Base-by-base conservation (phyloP, 1,140 invertebrate genomes). In the Atopsyche davidsoni region DNA sequence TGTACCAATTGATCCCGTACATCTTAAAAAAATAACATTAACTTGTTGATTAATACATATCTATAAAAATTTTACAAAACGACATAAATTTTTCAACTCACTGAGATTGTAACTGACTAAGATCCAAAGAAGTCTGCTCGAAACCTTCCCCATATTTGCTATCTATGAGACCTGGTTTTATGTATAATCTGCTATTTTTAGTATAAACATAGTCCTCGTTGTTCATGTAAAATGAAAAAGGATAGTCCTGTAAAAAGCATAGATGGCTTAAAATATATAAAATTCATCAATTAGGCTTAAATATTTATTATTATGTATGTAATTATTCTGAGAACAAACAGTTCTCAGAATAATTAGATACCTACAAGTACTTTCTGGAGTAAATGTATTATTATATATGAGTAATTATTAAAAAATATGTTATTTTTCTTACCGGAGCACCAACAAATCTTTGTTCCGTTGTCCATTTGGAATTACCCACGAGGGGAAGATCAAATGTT, bases 81-180 rank as follows among this genome's bases (percentile, higher is more conserved):
- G n/a, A n/a, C n/a, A n/a, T n/a, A n/a, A n/a, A n/a, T n/a, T n/a
- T n/a, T n/a, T n/a, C n/a, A n/a, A n/a, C n/a, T n/a, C n/a, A n/a
- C n/a, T n/a, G n/a, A n/a, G n/a, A n/a, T n/a, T n/a, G n/a, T n/a
- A n/a, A n/a, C n/a, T 21, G 14, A n/a, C 16, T 42, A 1, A 50
- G 47, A 31, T 50, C 47, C 18, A 42, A 21, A 3, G 24, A 4
- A 4, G 9, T 9, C 17, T 7, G 64, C 0, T 82, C 63, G 53
- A 78, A 83, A 11, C 68, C 72, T 35, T 78, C 64, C 10, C 79
- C 81, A 51, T 69, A 79, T 17, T 71, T 64, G 1, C 79, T 75
- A 23, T 80, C 75, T 2, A 80, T 66, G 1, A 83, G 64, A 0
- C 70, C 68, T 11, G 82, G 83, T 32, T 68, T 79, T 16, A 89